phyloP scores from a whole-genome alignment of 2,888 invertebrate genomes.

The Thera obeliscata region DNA sequence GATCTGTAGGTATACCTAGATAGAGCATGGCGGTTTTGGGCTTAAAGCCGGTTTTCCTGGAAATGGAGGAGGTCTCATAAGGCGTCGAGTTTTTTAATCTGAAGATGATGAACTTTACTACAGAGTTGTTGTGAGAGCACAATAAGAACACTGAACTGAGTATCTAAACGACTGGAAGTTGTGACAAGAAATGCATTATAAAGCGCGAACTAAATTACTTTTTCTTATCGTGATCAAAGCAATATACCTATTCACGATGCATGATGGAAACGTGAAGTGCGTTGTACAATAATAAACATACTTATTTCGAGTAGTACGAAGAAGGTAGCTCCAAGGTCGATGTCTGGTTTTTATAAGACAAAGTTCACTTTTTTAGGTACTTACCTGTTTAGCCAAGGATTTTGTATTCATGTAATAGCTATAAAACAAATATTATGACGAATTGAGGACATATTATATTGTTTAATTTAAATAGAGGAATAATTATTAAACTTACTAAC shows the following conservation, averaged over 20 bases:
- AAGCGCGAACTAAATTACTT: constrained; percentile 25
- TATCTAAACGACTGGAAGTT: background rate
- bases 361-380: background rate
- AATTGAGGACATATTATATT: too few relatives aligned
- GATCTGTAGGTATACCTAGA: too few relatives aligned
- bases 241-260: constrained; percentile 15
- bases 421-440: background rate
- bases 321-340: background rate
- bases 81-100: too few relatives aligned
- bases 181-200: constrained; percentile 24
- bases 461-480: too few relatives aligned
- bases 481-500: too few relatives aligned
- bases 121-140: background rate
- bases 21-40: too few relatives aligned
- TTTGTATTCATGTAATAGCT: background rate
- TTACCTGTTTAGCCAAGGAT: background rate
- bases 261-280: constrained; percentile 22
- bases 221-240: constrained; percentile 40
- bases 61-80: too few relatives aligned
- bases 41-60: too few relatives aligned
- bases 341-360: background rate
- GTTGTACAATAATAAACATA: background rate
- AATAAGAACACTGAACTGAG: too few relatives aligned
- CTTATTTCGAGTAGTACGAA: background rate
- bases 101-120: too few relatives aligned